Conservation (phyloP, 92 coral and sea anemone genomes). For the Porites lobata region DNA sequence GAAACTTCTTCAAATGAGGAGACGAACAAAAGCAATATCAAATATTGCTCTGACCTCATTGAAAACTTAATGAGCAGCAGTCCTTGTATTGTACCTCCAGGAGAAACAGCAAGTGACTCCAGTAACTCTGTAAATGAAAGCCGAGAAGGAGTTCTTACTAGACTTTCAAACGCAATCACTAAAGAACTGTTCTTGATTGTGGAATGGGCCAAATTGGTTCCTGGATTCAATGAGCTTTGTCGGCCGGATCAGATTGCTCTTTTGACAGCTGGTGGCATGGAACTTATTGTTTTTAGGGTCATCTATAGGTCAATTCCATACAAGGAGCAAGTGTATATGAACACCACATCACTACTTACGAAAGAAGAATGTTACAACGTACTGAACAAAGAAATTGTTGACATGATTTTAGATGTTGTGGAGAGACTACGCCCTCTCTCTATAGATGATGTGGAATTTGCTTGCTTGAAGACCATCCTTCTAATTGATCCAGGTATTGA, state of each 20-base stretch:
- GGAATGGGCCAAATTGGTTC: constrained; percentile 97
- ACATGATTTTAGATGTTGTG: constrained; percentile 91
- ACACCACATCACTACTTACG: constrained; percentile 77
- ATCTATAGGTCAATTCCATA: constrained; percentile 93
- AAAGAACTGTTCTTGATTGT: constrained; percentile 89
- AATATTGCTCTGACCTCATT: constrained; percentile 73
- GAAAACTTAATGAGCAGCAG: constrained; percentile 80
- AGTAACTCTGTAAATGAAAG: constrained; percentile 68
- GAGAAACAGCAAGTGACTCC: constrained; percentile 74
- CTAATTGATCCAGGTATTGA: constrained; percentile 90
- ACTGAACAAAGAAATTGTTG: constrained; percentile 90
- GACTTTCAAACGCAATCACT: constrained; percentile 92
- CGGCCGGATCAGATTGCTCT: constrained; percentile 86
- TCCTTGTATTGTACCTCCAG: constrained; percentile 92
- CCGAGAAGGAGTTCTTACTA: constrained; percentile 75
- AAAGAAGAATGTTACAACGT: constrained; percentile 83
- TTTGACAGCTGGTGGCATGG: constrained; percentile 96
- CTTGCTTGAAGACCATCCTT: constrained; percentile 92
- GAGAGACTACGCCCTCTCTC: constrained; percentile 82
- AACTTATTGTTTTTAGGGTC: constrained; percentile 90
- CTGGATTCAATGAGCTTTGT: constrained; percentile 84
- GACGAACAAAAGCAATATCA: not conserved
- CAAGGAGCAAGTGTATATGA: constrained; percentile 80
- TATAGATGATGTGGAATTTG: constrained; percentile 95
- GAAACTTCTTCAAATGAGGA: constrained; percentile 25